These are phyloP conservation scores for Euphydryas editha DNA, from an alignment of 2,888 invertebrate genomes.

Conservation along the genomic window DNA sequence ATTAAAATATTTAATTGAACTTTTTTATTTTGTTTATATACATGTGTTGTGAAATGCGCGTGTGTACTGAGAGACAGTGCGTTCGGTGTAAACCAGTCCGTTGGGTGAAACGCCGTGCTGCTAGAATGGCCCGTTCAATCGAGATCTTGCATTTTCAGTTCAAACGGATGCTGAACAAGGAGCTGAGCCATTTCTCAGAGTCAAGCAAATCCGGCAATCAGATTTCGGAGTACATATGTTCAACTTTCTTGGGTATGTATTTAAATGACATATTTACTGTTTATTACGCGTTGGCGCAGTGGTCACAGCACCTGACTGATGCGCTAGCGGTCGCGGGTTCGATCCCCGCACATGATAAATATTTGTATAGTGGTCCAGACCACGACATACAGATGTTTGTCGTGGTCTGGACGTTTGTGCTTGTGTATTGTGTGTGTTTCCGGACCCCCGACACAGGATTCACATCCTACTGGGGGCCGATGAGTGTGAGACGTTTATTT, in stretches of 20 bases:
- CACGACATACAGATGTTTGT: too few relatives aligned
- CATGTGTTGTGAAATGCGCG: slow-evolving; percentile 73
- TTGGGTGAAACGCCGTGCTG: slow-evolving; percentile 68
- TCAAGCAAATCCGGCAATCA: slow-evolving; percentile 99
- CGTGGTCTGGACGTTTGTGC: too few relatives aligned
- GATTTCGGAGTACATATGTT: slow-evolving; percentile 99
- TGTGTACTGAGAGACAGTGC: slow-evolving; percentile 74
- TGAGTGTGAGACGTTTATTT: too few relatives aligned
- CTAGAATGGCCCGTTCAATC: slow-evolving; percentile 74
- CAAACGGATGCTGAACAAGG: slow-evolving; percentile 99
- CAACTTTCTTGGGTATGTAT: slow-evolving; percentile 98
- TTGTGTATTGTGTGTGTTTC: too few relatives aligned
- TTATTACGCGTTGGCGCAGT: neutral
- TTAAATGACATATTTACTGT: slow-evolving; percentile 32
- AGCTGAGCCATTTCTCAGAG: slow-evolving; percentile 99
- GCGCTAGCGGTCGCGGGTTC: too few relatives aligned
- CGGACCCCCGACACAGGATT: too few relatives aligned
- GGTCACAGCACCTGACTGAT: too few relatives aligned
- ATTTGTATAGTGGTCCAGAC: too few relatives aligned
- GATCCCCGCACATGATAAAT: too few relatives aligned
- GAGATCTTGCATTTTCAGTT: slow-evolving; percentile 89
- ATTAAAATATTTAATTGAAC: slow-evolving; percentile 33
- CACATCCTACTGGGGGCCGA: too few relatives aligned
- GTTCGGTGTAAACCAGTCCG: slow-evolving; percentile 65
- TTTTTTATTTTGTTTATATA: slow-evolving; percentile 44